Evolutionary conservation across 2,888 invertebrate genomes (phyloP).

Genomic region (Dasypogon diadema): DNA sequence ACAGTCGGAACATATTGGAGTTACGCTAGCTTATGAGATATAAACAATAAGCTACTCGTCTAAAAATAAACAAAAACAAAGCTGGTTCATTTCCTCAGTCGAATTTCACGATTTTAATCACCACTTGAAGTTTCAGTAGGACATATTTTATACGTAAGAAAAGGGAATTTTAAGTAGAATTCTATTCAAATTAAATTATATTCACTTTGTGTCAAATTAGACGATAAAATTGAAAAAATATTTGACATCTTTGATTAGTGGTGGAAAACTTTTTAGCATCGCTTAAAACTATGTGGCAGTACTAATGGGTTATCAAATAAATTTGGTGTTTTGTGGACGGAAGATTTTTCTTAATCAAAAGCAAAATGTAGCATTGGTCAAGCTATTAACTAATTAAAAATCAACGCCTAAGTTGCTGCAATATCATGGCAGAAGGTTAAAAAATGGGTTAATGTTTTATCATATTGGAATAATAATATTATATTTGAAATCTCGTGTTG

Average conservation of each 20-base stretch:
- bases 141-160: neutral
- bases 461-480: no score
- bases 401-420: no score
- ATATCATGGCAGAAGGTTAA: no score
- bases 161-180: neutral
- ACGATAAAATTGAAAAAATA: slow-evolving; percentile 31
- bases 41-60: slow-evolving; percentile 36
- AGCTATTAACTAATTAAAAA: no score
- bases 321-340: neutral
- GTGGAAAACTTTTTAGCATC: slow-evolving; percentile 15
- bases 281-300: slow-evolving; percentile 4
- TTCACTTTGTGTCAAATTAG: slow-evolving; percentile 30
- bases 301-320: slow-evolving; percentile 10
- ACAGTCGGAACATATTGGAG: slow-evolving; percentile 16
- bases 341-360: no score
- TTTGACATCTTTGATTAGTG: slow-evolving; percentile 17
- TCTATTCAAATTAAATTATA: neutral
- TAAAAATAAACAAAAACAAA: slow-evolving; percentile 42
- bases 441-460: no score
- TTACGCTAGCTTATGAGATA: neutral
- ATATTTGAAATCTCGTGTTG: no score
- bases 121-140: neutral
- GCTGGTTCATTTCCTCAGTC: neutral
- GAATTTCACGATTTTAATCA: neutral
- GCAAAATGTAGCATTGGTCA: no score